Percentiles rank a stretch among this genome's conserved stretches.
Evolutionary conservation across 2,888 invertebrate genomes (phyloP).

Genomic region (Sepiola atlantica): DNA sequence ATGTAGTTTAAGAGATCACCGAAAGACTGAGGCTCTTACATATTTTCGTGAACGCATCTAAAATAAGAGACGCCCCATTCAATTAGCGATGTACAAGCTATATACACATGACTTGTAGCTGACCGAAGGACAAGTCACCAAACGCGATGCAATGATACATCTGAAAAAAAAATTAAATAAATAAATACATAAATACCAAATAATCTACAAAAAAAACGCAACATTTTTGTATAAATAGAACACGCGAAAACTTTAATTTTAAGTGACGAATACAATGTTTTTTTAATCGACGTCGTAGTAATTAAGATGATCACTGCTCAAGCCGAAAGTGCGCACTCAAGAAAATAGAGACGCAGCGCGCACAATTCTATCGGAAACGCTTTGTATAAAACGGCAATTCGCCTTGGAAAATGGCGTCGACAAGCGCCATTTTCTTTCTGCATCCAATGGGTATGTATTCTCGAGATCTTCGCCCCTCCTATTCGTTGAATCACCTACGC

Average conservation of each 20-base stretch:
- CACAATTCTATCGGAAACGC: not conserved
- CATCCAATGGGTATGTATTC: not conserved
- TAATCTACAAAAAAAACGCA: no score
- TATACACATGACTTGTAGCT: no score
- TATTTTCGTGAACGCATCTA: no score
- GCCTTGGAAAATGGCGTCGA: not conserved
- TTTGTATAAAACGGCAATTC: not conserved
- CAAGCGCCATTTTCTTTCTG: not conserved
- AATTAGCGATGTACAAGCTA: no score
- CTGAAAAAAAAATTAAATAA: no score
- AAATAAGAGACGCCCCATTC: no score
- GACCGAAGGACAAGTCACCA: no score
- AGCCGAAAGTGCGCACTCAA: not conserved
- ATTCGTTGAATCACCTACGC: no score
- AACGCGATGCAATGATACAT: no score
- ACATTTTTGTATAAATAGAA: no score
- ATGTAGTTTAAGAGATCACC: no score
- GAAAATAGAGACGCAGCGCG: not conserved
- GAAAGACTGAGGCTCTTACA: no score
- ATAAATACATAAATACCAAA: not conserved
- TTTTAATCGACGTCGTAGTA: not conserved
- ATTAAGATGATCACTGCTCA: not conserved
- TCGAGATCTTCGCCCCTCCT: not conserved
- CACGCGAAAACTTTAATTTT: not conserved
- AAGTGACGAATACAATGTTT: not conserved